Conservation (phyloP, 2,113 vertebrate genomes). For the Empidonax alnorum region DNA sequence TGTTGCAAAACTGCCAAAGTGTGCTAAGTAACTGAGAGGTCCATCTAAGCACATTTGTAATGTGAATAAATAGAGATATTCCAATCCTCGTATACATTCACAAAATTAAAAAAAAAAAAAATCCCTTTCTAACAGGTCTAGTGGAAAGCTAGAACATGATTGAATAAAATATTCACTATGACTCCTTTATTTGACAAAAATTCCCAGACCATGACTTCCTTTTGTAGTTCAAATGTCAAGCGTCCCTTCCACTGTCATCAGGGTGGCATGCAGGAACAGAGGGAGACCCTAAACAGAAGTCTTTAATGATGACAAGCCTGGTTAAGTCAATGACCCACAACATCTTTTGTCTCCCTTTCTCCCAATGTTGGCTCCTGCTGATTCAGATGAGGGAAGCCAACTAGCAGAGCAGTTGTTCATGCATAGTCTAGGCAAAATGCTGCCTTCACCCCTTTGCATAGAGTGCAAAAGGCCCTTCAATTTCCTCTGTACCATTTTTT, state of each 20-base stretch:
- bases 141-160: background rate
- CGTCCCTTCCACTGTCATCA: constrained; percentile 16
- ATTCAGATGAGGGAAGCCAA: constrained; percentile 4
- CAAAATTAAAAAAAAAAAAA: background rate
- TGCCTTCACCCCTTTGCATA: constrained; percentile 3
- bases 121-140: background rate
- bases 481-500: constrained; percentile 40
- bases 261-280: constrained; percentile 49
- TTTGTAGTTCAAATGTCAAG: constrained; percentile 63
- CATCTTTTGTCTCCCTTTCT: constrained; percentile 51
- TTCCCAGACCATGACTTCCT: constrained; percentile 54
- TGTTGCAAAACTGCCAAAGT: background rate
- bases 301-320: constrained; percentile 63
- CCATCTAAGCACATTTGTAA: background rate
- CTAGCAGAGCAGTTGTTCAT: constrained; percentile 29
- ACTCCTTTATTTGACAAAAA: constrained; percentile 59
- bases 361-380: constrained; percentile 29
- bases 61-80: background rate
- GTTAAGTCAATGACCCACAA: constrained; percentile 58
- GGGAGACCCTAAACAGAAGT: constrained; percentile 11
- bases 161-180: constrained; percentile 24
- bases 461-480: constrained; percentile 41
- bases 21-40: background rate
- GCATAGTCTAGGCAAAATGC: constrained; percentile 17
- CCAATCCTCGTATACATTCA: background rate